Conservation (phyloP, 2,888 invertebrate genomes). For the Caenorhabditis drosophilae region DNA sequence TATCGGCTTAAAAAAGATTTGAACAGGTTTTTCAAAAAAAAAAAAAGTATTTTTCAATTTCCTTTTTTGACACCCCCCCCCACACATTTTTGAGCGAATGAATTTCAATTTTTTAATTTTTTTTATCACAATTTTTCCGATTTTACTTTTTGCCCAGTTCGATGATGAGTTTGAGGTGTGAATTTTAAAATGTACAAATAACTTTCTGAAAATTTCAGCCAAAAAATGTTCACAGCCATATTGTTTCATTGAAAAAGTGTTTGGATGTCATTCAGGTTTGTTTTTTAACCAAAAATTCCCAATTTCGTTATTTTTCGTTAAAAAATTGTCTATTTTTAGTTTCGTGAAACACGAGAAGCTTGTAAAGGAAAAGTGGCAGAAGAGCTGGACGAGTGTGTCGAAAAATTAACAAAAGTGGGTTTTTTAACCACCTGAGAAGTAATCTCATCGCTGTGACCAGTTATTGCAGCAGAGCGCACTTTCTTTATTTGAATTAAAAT, state of each 20-base stretch:
- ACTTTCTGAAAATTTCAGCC: no score
- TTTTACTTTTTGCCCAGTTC: background rate
- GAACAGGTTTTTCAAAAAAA: background rate
- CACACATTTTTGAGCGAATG: background rate
- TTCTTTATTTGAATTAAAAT: background rate
- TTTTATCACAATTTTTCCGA: background rate
- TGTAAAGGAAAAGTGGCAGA: constrained; percentile 14
- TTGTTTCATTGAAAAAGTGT: constrained; percentile 17
- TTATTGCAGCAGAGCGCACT: background rate
- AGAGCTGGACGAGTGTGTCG: constrained; percentile 18
- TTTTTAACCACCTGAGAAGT: no score
- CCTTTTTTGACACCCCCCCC: no score
- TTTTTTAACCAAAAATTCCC: background rate
- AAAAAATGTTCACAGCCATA: constrained; percentile 11
- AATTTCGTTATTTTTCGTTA: background rate
- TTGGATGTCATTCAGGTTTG: constrained; percentile 24
- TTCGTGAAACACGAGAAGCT: constrained; percentile 6
- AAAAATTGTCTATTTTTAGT: constrained; percentile 9
- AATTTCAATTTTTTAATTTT: background rate
- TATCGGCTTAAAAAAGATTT: background rate
- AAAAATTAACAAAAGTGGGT: constrained; percentile 21
- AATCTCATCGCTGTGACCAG: no score
- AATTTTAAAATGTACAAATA: background rate
- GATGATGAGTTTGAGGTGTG: background rate
- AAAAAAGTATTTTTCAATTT: no score